phyloP scores from a whole-genome alignment of 2,888 invertebrate genomes.

The Tenthredo scrophulariae region DNA sequence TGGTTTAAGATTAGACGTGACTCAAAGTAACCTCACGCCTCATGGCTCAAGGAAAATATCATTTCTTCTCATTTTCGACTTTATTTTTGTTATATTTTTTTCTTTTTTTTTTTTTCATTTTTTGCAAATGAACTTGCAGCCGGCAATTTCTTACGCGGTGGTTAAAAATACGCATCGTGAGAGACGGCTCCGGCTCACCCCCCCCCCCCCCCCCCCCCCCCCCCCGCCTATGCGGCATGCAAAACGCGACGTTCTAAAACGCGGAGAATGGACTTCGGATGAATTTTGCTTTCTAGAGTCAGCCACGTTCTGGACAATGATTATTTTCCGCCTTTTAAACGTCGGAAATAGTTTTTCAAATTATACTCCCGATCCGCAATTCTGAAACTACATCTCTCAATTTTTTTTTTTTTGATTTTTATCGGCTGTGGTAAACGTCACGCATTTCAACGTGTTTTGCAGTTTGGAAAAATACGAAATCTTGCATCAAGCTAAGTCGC shows the following conservation, averaged over 20 bases:
- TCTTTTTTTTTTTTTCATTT: neutral
- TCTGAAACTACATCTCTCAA: neutral
- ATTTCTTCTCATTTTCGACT: neutral
- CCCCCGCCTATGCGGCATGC: neutral
- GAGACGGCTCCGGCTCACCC: neutral
- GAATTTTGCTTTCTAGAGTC: neutral
- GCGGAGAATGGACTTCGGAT: neutral
- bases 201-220: neutral
- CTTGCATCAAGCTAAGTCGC: conserved; percentile 21
- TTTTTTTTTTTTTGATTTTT: too few relatives aligned
- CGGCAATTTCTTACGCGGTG: conserved; percentile 21
- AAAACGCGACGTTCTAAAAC: conserved; percentile 19
- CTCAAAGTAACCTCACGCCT: conserved; percentile 27
- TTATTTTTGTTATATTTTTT: neutral
- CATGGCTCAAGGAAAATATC: neutral
- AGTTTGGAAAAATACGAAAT: neutral
- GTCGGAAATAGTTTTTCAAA: neutral
- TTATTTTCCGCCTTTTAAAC: neutral
- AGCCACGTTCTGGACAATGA: conserved; percentile 1
- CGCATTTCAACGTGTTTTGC: neutral
- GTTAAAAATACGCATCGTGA: conserved; percentile 51
- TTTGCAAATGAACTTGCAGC: conserved; percentile 50
- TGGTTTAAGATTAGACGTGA: conserved; percentile 49
- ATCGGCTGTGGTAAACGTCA: neutral
- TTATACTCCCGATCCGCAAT: neutral